These are phyloP conservation scores for Drepana falcataria DNA, from an alignment of 2,888 invertebrate species.

Conservation along the genomic window DNA sequence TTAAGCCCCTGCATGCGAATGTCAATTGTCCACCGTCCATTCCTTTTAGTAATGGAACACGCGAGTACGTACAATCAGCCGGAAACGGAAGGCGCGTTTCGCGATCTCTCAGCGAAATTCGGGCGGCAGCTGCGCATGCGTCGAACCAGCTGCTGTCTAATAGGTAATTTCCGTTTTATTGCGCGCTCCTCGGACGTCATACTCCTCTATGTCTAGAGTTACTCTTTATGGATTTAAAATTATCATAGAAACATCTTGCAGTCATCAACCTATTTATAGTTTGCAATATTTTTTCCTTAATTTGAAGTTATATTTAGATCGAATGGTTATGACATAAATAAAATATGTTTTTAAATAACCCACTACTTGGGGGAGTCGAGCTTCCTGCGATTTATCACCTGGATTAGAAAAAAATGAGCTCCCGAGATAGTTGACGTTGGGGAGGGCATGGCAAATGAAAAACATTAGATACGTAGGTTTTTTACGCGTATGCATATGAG, in stretches of 20 bases:
- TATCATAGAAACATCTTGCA: background rate
- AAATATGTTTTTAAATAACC: conserved; percentile 31
- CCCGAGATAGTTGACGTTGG: conserved; percentile 31
- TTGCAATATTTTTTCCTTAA: background rate
- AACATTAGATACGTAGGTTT: conserved; percentile 11
- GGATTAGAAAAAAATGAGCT: conserved; percentile 52
- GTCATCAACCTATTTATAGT: background rate
- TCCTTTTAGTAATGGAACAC: conserved; percentile 34
- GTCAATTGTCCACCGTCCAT: conserved; percentile 61
- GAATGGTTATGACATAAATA: conserved; percentile 40
- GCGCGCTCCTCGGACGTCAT: conserved; percentile 29
- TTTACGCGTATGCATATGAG: conserved; percentile 8
- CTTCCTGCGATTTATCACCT: conserved; percentile 60
- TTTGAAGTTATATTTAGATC: conserved; percentile 14
- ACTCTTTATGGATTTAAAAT: background rate
- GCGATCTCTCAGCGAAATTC: conserved; percentile 74
- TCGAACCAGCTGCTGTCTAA: conserved; percentile 57
- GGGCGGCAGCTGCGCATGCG: conserved; percentile 68
- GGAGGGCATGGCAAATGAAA: conserved; percentile 20
- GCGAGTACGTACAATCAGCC: conserved; percentile 67
- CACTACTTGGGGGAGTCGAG: conserved; percentile 32
- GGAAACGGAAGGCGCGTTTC: conserved; percentile 77
- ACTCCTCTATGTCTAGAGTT: conserved; percentile 5
- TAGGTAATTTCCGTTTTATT: conserved; percentile 69
- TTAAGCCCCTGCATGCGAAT: conserved; percentile 33